Conservation (phyloP, 2,797 vertebrate species). For the Chelmon rostratus region DNA sequence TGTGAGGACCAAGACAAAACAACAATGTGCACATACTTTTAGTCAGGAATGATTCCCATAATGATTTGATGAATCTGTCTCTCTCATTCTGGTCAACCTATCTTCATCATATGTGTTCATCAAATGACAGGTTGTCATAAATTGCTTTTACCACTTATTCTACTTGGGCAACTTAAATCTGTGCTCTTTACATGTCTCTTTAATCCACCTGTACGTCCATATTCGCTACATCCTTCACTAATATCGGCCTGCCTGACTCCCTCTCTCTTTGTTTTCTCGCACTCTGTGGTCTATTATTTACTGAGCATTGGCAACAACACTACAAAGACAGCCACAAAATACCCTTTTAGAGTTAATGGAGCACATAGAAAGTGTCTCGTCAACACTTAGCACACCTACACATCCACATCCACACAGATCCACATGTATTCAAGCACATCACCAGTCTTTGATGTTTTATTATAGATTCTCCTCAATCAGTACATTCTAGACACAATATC, state of each 20-base stretch:
- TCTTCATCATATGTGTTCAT: neutral
- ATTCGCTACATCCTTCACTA: constrained; percentile 5
- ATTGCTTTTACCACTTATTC: neutral
- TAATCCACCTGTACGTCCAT: neutral
- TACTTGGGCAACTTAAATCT: constrained; percentile 13
- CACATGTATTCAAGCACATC: neutral
- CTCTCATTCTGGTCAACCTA: neutral
- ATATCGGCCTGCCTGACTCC: neutral
- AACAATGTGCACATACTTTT: neutral
- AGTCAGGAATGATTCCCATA: neutral
- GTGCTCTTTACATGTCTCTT: constrained; percentile 17
- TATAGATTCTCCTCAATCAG: neutral
- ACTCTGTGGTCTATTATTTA: neutral
- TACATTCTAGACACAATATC: neutral
- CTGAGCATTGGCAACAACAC: constrained; percentile 1
- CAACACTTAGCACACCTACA: neutral
- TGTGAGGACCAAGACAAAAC: neutral
- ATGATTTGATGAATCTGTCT: neutral
- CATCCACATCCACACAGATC: neutral
- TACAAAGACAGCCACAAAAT: constrained; percentile 1
- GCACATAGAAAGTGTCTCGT: neutral
- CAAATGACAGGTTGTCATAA: neutral
- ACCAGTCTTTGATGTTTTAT: neutral
- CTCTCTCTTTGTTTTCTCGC: neutral
- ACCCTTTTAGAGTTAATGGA: neutral